Conservation (phyloP, 2,888 invertebrate species). For the Xestia xanthographa region DNA sequence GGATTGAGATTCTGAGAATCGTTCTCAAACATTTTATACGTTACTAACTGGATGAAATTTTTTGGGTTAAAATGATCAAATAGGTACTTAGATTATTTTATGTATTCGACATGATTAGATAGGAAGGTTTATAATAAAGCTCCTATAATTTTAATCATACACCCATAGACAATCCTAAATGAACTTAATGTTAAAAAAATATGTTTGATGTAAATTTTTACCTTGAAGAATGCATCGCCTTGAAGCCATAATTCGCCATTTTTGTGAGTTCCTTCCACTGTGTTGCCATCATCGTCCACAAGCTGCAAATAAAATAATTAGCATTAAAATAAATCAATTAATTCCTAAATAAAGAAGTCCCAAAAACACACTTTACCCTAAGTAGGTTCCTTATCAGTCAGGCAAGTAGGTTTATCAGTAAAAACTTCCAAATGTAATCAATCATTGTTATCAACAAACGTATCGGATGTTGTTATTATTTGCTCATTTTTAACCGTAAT, state of each 20-base stretch:
- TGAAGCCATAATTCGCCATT: conserved; percentile 76
- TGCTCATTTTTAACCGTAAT: background rate
- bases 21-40: conserved; percentile 29
- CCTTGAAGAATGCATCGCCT: conserved; percentile 77
- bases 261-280: conserved; percentile 64
- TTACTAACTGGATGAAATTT: conserved; percentile 6
- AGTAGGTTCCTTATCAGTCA: conserved; percentile 12
- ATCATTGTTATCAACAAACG: conserved; percentile 30
- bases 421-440: conserved; percentile 30
- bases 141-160: background rate
- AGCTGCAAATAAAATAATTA: conserved; percentile 66
- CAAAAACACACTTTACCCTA: background rate
- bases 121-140: background rate
- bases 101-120: background rate
- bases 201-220: conserved; percentile 40
- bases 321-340: conserved; percentile 8
- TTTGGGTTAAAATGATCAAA: conserved; percentile 20
- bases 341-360: background rate
- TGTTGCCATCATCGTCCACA: conserved; percentile 67
- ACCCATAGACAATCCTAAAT: background rate
- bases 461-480: conserved; percentile 9
- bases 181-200: background rate
- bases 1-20: conserved; percentile 53
- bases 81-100: background rate
- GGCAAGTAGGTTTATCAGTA: background rate